Conservation (phyloP, 2,888 invertebrate genomes). For the Papilio protenor region DNA sequence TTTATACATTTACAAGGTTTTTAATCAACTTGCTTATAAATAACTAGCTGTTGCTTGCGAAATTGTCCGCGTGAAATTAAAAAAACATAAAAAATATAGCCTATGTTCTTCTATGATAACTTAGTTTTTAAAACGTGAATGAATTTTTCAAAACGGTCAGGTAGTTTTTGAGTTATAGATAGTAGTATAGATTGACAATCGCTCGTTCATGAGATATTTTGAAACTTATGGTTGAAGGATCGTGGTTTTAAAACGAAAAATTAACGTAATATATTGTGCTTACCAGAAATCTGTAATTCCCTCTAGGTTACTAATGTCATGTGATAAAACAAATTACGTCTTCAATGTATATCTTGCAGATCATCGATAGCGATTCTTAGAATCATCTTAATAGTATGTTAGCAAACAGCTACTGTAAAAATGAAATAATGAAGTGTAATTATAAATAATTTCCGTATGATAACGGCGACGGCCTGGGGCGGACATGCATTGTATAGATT, state of each 20-base stretch:
- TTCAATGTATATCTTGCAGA: background rate
- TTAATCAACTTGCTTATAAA: background rate
- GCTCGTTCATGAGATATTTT: no score
- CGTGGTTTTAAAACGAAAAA: background rate
- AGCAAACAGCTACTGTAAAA: conserved; percentile 17
- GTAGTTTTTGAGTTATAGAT: no score
- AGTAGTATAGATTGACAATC: no score
- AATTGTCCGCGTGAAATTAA: no score
- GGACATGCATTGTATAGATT: conserved; percentile 38
- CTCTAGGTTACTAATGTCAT: background rate
- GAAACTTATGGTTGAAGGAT: no score
- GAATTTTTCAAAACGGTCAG: no score
- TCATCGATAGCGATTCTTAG: background rate
- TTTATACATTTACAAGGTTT: background rate
- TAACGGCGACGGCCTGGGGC: conserved; percentile 39
- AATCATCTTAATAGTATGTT: background rate
- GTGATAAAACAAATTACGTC: background rate
- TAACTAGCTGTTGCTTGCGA: no score
- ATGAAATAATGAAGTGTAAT: conserved; percentile 28
- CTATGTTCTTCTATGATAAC: no score
- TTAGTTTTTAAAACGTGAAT: no score
- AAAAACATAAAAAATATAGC: no score
- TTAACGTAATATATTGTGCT: background rate
- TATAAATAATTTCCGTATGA: conserved; percentile 45
- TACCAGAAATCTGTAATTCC: no score